Percentiles rank a stretch among this genome's conserved stretches.
Evolutionary conservation across 2,113 vertebrate genomes (phyloP).

Genomic region (Marmota flaviventris): DNA sequence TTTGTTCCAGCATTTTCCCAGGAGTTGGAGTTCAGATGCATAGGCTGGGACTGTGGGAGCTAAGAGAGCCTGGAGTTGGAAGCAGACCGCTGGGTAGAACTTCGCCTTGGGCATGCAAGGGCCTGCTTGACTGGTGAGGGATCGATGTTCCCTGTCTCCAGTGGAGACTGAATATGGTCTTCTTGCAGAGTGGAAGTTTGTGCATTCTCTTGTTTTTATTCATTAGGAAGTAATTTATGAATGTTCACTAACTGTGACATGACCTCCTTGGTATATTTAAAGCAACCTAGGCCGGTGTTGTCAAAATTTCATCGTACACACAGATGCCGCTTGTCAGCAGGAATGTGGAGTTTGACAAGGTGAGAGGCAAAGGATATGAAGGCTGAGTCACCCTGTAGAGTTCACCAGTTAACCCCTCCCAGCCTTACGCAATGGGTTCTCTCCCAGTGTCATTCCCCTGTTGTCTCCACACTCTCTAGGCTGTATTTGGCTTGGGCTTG

Average conservation of each 20-base stretch:
- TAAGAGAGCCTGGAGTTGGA: background rate
- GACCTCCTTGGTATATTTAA: slow-evolving; percentile 69
- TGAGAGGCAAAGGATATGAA: background rate
- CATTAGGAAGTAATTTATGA: slow-evolving; percentile 66
- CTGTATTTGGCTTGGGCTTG: background rate
- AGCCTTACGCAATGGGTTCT: background rate
- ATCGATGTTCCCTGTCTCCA: background rate
- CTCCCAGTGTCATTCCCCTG: background rate
- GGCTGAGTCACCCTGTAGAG: slow-evolving; percentile 12
- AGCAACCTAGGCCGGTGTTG: slow-evolving; percentile 19
- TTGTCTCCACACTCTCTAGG: background rate
- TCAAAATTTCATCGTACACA: slow-evolving; percentile 37
- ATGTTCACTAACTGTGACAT: slow-evolving; percentile 47
- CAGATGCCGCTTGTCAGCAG: slow-evolving; percentile 31
- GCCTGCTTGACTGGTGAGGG: background rate
- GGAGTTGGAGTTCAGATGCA: slow-evolving; percentile 52
- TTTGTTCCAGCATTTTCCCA: slow-evolving; percentile 62
- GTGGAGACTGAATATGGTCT: background rate
- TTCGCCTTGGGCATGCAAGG: background rate
- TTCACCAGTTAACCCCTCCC: background rate
- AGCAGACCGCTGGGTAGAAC: background rate
- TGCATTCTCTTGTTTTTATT: slow-evolving; percentile 54
- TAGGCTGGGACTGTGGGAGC: background rate
- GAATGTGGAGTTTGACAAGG: slow-evolving; percentile 1
- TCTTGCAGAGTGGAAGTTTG: slow-evolving; percentile 19